Base-by-base conservation (phyloP, 1,140 invertebrate species). In the Papilio polyxenes region DNA sequence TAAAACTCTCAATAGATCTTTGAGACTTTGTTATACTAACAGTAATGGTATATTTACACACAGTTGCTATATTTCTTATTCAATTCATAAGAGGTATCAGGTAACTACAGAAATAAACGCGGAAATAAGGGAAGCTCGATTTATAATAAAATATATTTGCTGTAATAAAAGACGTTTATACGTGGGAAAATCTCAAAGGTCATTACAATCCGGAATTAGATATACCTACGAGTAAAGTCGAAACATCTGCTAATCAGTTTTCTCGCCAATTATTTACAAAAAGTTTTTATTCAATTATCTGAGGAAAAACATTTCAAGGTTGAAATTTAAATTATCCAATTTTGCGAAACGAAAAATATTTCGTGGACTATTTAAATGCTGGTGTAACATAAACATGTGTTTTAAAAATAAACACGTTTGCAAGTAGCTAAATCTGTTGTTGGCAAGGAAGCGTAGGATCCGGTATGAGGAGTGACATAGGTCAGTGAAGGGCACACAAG, bases 231-330 rank as follows among this genome's bases (percentile, higher is more conserved):
- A 23, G 23, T 65, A 23, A 65, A 65, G 8, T 31, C 20, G 15
- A 65, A 72, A 72, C 65, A 72, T 72, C 65, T 72, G 65, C 65
- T 37, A 72, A 37, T 17, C 65, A 72, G 31, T 72, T 72, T 72
- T 15, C 65, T 40, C 65, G 31, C 65, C 65, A 40, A 37, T 31
- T 72, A 69, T 69, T 69, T 69, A 69, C 11, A 69, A 69, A 13
- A 69, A 69, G 23, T 3, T 69, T 37, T 69, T 13, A 2, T 69
- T 69, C 23, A 69, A 37, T 69, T 59, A 20, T n/a, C 23, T 72
- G 65, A 0, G 23, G 23, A 31, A 15, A 72, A 40, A 72, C 37
- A 40, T 11, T 23, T 72, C 23, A 72, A 40, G 65, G 65, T 15
- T 37, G 13, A 72, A 40, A 40, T 37, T 62, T 8, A 37, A 37